Conservation (phyloP, 1,140 invertebrate genomes). For the Mactra quadrangularis region DNA sequence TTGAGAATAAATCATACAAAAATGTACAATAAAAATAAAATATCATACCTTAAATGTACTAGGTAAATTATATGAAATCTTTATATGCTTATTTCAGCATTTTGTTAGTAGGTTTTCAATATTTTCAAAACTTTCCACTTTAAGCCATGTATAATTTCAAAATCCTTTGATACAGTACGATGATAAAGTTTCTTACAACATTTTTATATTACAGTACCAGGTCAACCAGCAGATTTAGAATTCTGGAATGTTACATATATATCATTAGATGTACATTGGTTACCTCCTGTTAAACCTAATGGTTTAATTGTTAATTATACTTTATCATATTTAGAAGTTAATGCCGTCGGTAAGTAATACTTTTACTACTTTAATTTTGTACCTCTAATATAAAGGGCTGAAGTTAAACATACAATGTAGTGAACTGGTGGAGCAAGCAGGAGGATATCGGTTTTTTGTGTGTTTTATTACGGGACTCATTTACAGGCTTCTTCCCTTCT, state of each 20-base stretch:
- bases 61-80: no score
- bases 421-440: no score
- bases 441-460: not conserved
- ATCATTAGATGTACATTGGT: constrained; percentile 95
- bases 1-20: no score
- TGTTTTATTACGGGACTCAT: not conserved
- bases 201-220: constrained; percentile 87
- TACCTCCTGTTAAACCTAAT: constrained; percentile 94
- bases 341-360: constrained; percentile 3
- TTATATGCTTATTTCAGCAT: no score
- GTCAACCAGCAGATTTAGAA: constrained; percentile 91
- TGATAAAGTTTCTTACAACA: no score
- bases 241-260: constrained; percentile 98
- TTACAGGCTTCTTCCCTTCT: no score
- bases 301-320: constrained; percentile 96
- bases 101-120: no score
- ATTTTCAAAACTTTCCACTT: no score
- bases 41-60: no score
- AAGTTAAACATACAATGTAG: not conserved
- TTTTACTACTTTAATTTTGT: not conserved
- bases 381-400: not conserved
- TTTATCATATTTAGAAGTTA: constrained; percentile 92
- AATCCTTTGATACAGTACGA: no score
- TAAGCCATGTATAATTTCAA: no score
- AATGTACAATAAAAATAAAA: no score